Evolutionary conservation across 2,113 vertebrate genomes (phyloP).

Genomic region (Zapus hudsonius): DNA sequence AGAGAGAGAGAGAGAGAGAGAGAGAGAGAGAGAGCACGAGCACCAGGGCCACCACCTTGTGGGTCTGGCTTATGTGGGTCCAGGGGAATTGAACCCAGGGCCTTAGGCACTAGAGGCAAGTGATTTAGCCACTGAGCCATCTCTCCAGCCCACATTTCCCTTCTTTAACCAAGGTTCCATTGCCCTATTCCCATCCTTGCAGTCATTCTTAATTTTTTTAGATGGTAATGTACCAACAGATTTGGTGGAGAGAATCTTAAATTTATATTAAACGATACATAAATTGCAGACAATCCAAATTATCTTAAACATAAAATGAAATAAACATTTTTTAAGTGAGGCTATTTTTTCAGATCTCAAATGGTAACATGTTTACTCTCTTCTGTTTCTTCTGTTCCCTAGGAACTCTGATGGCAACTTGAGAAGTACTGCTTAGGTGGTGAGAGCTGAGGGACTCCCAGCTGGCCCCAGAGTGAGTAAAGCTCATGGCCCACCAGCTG

Average conservation of each 20-base stretch:
- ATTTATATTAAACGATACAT: conserved; percentile 47
- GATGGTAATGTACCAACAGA: not conserved
- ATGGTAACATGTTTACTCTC: conserved; percentile 14
- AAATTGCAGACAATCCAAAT: not conserved
- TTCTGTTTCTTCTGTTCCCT: conserved; percentile 48
- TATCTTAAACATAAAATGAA: conserved; percentile 32
- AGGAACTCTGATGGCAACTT: conserved; percentile 61
- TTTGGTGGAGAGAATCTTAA: not conserved
- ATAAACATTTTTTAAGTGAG: not conserved
- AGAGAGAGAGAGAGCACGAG: too few species aligned
- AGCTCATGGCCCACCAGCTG: conserved; percentile 72
- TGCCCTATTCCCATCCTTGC: not conserved
- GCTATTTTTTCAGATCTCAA: conserved; percentile 7
- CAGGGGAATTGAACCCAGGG: too few species aligned
- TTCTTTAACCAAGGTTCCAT: not conserved
- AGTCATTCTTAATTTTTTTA: not conserved
- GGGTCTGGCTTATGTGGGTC: too few species aligned
- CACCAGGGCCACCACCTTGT: too few species aligned
- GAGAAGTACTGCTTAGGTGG: conserved; percentile 18
- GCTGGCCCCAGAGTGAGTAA: conserved; percentile 57
- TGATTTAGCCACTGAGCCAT: too few species aligned
- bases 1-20: too few species aligned
- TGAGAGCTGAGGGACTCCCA: conserved; percentile 51
- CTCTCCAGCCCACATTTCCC: too few species aligned
- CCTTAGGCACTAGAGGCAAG: too few species aligned